phyloP scores from a whole-genome alignment of 2,797 vertebrate genomes.

The Gymnocypris eckloni region DNA sequence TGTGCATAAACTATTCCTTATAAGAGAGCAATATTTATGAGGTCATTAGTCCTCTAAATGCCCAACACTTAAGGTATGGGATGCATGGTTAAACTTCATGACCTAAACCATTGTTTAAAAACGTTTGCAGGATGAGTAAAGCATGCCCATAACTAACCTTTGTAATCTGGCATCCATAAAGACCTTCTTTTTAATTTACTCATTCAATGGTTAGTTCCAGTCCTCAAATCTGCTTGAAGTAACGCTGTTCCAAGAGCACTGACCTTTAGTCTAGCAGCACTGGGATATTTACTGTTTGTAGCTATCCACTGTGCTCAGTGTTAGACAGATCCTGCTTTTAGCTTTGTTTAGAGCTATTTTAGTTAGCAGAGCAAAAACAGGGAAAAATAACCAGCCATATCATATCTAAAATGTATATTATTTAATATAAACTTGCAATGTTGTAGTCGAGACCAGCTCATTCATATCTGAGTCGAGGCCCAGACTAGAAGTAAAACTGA shows the following conservation, averaged over 20 bases:
- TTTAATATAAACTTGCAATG: background rate
- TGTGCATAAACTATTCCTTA: background rate
- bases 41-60: background rate
- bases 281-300: background rate
- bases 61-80: conserved; percentile 25
- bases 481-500: background rate
- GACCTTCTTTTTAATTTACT: conserved; percentile 60
- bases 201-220: background rate
- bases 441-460: background rate
- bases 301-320: background rate
- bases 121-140: conserved; percentile 47
- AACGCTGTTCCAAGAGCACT: background rate
- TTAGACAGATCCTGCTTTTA: background rate
- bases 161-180: conserved; percentile 68
- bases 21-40: background rate
- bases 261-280: background rate
- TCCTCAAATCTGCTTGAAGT: background rate
- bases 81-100: conserved; percentile 66
- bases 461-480: background rate
- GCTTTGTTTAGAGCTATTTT: conserved; percentile 6
- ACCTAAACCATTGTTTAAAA: conserved; percentile 50
- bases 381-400: background rate
- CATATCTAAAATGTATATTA: background rate
- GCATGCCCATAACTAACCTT: conserved; percentile 63
- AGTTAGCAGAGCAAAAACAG: background rate